Evolutionary conservation across 2,797 vertebrate species (phyloP), one percentile per base, ranked within the genome.

Genomic region (Enteromius treurensis): DNA sequence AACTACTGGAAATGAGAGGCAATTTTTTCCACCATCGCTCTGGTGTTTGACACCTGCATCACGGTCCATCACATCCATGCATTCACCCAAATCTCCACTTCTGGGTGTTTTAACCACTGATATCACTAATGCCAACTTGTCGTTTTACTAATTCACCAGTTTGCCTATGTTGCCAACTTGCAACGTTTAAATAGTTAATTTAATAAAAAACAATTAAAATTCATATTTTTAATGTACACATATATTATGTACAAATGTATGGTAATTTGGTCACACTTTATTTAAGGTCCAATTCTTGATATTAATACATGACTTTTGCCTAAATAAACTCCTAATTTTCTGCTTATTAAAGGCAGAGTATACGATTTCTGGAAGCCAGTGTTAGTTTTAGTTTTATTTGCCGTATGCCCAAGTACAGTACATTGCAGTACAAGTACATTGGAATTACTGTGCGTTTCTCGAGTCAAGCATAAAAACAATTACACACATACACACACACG

Each of bases 1-100:
- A 88, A 83, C 26, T 23, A 62, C 40, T 47, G 10, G 70, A 86
- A 60, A 65, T 60, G 23, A 65, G 15, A 65, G 65, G 34, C 15
- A 67, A 23, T 64, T 77, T 26, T 77, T 32, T 77, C 49, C 15
- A 4, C 64, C 42, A 10, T 71, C n/a, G 11, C 58, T 79, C 29
- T 69, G 13, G 15, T 55, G 45, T 77, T 77, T 67, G 58, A 76
- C 60, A 42, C 34, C 51, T 77, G 51, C 21, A 77, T 68, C n/a
- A 34, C n/a, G 40, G 71, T 79, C 40, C 40, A 34, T 69, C n/a
- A 2, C 40, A 45, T 53, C 45, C 55, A 40, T 23, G 29, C 42
- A 51, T 40, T 60, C 11, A 7, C 32, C 37, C 34, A 19, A 51
- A 69, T 65, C 34, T 79, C 21, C 62, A 79, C 62, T 67, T 45